These are phyloP conservation scores for Melinopterus prodromus DNA, from an alignment of 2,888 invertebrate genomes.

Conservation along the genomic window DNA sequence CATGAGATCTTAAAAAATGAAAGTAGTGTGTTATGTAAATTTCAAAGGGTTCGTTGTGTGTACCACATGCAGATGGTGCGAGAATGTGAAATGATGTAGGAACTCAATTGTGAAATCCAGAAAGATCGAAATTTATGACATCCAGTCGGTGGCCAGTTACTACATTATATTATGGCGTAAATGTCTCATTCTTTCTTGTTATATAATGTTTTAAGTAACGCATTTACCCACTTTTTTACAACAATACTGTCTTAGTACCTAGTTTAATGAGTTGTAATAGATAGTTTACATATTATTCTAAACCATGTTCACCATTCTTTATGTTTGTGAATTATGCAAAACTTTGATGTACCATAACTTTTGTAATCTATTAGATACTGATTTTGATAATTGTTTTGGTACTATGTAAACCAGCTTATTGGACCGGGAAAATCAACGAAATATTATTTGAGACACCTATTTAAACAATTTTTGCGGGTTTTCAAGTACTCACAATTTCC, in stretches of 20 bases:
- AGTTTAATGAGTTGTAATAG: neutral
- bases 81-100: neutral
- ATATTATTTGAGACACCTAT: too few species aligned
- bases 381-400: too few species aligned
- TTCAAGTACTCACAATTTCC: too few species aligned
- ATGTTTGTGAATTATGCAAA: neutral
- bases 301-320: neutral
- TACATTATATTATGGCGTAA: neutral
- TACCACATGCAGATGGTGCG: neutral
- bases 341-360: too few species aligned
- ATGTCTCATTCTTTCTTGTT: neutral
- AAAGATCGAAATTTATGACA: neutral
- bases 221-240: neutral
- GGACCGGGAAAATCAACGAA: too few species aligned
- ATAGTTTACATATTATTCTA: neutral
- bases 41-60: too few species aligned
- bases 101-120: neutral
- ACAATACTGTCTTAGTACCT: neutral
- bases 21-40: too few species aligned
- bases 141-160: neutral
- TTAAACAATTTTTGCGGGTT: too few species aligned
- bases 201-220: neutral
- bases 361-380: too few species aligned
- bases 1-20: too few species aligned
- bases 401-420: too few species aligned